Evolutionary conservation across 2,113 vertebrate species (phyloP), one percentile per base, ranked within the genome.

Genomic region (Copsychus sechellarum): DNA sequence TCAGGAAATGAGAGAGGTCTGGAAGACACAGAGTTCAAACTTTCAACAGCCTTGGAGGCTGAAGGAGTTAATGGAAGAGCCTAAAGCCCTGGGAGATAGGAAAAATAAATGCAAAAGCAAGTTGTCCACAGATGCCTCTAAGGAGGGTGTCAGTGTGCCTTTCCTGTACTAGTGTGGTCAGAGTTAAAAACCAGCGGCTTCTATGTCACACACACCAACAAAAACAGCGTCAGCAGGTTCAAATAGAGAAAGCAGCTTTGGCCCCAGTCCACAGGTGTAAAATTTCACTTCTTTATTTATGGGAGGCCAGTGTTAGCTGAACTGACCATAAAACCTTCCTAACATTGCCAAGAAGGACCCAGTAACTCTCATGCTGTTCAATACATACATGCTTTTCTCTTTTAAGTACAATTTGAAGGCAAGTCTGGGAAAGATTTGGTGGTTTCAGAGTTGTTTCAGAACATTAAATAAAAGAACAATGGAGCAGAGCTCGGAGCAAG

Each of bases 201-300:
- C 50, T 86, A 33, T 94, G 94, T 94, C 92, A 93, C 67, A 88
- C 34, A 62, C 64, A 66, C 64, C 65, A 93, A 94, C 60, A 92
- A 95, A 95, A 72, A 51, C 80, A 91, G 91, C 0, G 31, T 94
- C 96, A 96, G 92, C 96, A 97, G 84, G 80, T 93, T 96, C 91
- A 92, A 60, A 94, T 81, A 74, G 64, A 86, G 91, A 89, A 93
- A 72, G 81, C 38, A 15, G 47, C 48, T 76, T 88, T 97, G 96
- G 92, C 88, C 20, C 8, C 38, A 14, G 43, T 81, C 82, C 95
- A 97, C 82, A 88, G 77, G 96, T 93, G 69, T 93, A 96, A 86
- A 92, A 84, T 96, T 96, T 95, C 96, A 91, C 81, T 81, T 96
- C 34, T 96, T 96, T 95, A 95, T 96, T 94, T 97, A 94, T 92